phyloP scores from a whole-genome alignment of 2,113 vertebrate species.

The Indri indri region DNA sequence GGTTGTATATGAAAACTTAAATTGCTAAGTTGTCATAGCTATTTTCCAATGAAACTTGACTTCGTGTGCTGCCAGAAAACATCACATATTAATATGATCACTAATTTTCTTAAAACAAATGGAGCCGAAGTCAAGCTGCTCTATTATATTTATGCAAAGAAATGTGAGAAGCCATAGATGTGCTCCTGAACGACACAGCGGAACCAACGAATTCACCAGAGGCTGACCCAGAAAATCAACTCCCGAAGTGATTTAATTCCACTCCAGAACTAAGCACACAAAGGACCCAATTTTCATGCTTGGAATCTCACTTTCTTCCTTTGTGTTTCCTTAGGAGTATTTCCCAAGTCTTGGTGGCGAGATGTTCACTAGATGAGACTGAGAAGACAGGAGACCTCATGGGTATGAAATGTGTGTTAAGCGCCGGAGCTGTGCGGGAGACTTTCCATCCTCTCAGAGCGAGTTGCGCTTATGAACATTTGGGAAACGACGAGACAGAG shows the following conservation, averaged over 20 bases:
- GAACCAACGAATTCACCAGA: background rate
- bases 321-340: background rate
- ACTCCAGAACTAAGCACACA: background rate
- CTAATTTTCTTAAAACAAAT: background rate
- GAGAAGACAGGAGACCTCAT: background rate
- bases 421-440: rapidly evolving
- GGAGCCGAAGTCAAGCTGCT: background rate
- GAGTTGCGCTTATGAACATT: background rate
- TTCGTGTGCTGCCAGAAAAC: background rate
- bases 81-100: background rate
- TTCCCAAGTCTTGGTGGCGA: background rate
- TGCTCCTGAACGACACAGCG: background rate
- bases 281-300: background rate
- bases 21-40: conserved; percentile 3
- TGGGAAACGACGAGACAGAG: background rate
- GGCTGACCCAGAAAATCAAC: background rate
- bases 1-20: background rate
- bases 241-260: background rate
- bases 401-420: rapidly evolving
- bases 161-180: background rate
- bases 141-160: background rate
- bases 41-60: conserved; percentile 40
- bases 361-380: background rate
- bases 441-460: rapidly evolving
- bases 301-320: background rate